Evolutionary conservation across 2,888 invertebrate species (phyloP).

Genomic region (Caenorhabditis doughertyi): DNA sequence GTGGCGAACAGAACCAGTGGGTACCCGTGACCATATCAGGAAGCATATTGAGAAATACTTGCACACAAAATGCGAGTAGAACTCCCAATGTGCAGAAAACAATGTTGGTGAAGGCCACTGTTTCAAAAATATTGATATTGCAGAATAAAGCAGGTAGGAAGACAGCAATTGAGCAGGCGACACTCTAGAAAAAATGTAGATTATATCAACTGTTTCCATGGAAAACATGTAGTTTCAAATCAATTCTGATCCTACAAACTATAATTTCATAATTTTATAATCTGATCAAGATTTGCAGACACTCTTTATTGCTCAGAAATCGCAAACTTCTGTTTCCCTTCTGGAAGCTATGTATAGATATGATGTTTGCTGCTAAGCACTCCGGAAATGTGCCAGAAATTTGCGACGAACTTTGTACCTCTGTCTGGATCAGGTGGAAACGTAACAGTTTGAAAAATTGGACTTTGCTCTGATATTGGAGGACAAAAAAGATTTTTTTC

Average conservation of each 20-base stretch:
- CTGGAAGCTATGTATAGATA: not conserved
- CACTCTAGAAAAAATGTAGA: slow-evolving; percentile 68
- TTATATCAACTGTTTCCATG: not conserved
- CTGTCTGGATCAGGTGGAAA: too few species aligned
- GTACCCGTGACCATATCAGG: slow-evolving; percentile 59
- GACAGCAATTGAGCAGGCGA: slow-evolving; percentile 51
- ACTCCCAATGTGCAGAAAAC: slow-evolving; percentile 35
- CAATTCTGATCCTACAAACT: too few species aligned
- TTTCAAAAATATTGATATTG: slow-evolving; percentile 66
- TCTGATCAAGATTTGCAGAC: not conserved
- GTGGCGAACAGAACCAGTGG: slow-evolving; percentile 43
- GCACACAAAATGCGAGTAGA: slow-evolving; percentile 45
- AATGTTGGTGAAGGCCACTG: slow-evolving; percentile 64
- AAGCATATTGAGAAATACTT: slow-evolving; percentile 51
- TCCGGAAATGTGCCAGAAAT: not conserved
- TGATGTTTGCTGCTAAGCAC: not conserved
- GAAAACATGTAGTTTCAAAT: too few species aligned
- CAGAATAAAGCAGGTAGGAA: slow-evolving; percentile 67
- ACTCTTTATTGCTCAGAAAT: not conserved
- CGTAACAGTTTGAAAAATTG: too few species aligned
- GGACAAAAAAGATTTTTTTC: too few species aligned
- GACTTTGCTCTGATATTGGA: too few species aligned
- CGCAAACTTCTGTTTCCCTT: not conserved
- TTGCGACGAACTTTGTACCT: not conserved
- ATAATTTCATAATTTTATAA: too few species aligned